Evolutionary conservation across 2,888 invertebrate species (phyloP).

Genomic region (Rotaria socialis): DNA sequence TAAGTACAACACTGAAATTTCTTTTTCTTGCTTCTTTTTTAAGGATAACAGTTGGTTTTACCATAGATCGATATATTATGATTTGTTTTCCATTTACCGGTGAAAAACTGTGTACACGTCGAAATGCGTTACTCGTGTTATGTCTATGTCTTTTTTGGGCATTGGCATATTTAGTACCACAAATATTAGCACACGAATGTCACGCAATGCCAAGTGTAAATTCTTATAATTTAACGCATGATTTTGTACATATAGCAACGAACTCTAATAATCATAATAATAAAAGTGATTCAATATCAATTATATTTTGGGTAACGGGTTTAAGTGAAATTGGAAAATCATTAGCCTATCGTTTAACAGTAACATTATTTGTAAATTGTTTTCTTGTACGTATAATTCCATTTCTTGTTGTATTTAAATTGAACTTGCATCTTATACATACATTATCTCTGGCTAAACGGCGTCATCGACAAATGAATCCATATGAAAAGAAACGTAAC

Average conservation of each 20-base stretch:
- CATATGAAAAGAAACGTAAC: slow-evolving; percentile 55
- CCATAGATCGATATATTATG: slow-evolving; percentile 55
- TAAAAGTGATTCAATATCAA: not conserved
- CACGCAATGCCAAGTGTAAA: not conserved
- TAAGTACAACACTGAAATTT: not conserved
- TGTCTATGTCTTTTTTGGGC: slow-evolving; percentile 51
- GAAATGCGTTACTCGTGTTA: slow-evolving; percentile 53
- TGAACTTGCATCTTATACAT: slow-evolving; percentile 56
- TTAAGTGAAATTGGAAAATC: slow-evolving; percentile 53
- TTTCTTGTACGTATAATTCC: slow-evolving; percentile 56
- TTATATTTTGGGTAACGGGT: slow-evolving; percentile 47
- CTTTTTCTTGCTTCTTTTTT: not conserved
- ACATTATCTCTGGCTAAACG: slow-evolving; percentile 55
- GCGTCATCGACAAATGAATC: slow-evolving; percentile 54
- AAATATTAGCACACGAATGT: slow-evolving; percentile 55
- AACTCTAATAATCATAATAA: not conserved
- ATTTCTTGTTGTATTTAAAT: slow-evolving; percentile 55
- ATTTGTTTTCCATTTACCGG: slow-evolving; percentile 59
- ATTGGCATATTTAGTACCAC: slow-evolving; percentile 55
- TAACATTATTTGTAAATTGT: not conserved
- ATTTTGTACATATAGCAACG: no score
- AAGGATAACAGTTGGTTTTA: slow-evolving; percentile 38
- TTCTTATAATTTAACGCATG: not conserved
- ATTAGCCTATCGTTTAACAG: slow-evolving; percentile 48
- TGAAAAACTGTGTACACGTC: slow-evolving; percentile 54